A percentile compares a stretch with the other conserved stretches of the same genome.
These are phyloP conservation scores for Oophaga pumilio DNA, from an alignment of 2,113 vertebrate genomes.

Conservation along the genomic window DNA sequence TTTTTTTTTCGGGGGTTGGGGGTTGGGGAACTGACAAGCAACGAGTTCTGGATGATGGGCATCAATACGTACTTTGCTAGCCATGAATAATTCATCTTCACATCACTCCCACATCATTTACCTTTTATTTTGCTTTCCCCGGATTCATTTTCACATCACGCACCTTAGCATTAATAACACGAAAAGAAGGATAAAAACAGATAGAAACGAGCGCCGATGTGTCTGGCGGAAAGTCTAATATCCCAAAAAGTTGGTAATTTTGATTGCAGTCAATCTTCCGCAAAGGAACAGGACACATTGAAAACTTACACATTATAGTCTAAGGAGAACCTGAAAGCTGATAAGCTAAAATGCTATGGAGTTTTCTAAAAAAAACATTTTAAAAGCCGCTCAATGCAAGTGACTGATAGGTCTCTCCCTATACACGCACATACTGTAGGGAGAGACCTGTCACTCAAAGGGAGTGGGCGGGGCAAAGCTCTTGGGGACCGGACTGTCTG, in stretches of 20 bases:
- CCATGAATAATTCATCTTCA: conserved; percentile 69
- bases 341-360: no score
- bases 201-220: conserved; percentile 55
- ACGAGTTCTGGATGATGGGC: conserved; percentile 60
- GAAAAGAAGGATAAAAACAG: conserved; percentile 51
- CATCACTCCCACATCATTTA: conserved; percentile 67
- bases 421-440: no score
- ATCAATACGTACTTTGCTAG: conserved; percentile 60
- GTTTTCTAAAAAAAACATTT: no score
- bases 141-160: conserved; percentile 64
- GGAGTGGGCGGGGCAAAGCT: no score
- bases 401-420: no score
- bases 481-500: no score
- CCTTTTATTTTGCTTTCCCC: conserved; percentile 67
- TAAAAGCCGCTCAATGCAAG: no score
- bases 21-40: conserved; percentile 57
- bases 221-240: conserved; percentile 20
- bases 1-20: not conserved
- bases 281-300: no score
- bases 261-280: not conserved
- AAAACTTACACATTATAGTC: no score
- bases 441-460: no score
- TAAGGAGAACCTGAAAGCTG: no score
- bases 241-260: not conserved
- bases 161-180: conserved; percentile 58